These are phyloP conservation scores for Stenolophus ochropezus DNA, from an alignment of 2,888 invertebrate genomes.

Conservation along the genomic window DNA sequence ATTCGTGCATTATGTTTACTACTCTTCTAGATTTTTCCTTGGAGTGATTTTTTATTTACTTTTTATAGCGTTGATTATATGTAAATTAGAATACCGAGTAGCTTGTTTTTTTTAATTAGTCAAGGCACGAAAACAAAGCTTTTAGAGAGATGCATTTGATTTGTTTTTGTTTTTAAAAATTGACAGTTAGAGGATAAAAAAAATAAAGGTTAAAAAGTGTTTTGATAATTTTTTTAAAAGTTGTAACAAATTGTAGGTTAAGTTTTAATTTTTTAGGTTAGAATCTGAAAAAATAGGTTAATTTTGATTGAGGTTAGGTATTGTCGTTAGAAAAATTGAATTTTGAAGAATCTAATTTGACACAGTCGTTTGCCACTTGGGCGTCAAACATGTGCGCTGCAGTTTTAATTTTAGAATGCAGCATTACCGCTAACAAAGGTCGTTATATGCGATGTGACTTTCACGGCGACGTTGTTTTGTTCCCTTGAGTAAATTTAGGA, in stretches of 20 bases:
- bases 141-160: no score
- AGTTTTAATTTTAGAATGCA: conserved; percentile 51
- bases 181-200: no score
- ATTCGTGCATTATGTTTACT: not conserved
- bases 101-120: not conserved
- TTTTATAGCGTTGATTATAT: not conserved
- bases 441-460: conserved; percentile 33
- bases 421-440: conserved; percentile 46
- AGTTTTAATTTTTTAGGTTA: no score
- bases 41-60: not conserved
- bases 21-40: not conserved
- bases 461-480: conserved; percentile 18
- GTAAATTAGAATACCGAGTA: not conserved
- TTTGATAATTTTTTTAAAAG: no score
- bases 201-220: no score
- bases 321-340: not conserved
- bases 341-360: conserved; percentile 20
- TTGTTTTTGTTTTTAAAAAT: no score
- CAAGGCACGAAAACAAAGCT: not conserved
- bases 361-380: conserved; percentile 22
- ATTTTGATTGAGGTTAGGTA: no score
- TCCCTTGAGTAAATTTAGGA: conserved; percentile 29
- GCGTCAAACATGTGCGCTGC: conserved; percentile 40
- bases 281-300: no score
- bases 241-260: no score